Evolutionary conservation across 2,888 invertebrate species (phyloP), one percentile per base, ranked within the genome.

Genomic region (Ornithoptera priamus): DNA sequence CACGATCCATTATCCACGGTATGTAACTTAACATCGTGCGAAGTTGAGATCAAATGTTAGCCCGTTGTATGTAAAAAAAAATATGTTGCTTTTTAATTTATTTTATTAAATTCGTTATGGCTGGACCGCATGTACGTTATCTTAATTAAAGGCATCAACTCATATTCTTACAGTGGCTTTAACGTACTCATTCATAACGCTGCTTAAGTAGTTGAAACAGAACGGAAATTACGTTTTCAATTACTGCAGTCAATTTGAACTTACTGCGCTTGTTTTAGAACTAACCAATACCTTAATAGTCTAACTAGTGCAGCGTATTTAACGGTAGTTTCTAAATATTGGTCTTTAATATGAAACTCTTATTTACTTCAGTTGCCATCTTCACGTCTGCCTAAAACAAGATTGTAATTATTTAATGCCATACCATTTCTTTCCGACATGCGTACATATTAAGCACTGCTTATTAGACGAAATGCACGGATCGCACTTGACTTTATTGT

Each of bases 361-460:
- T 22, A 12, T 18, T 57, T 57, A 57, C 22, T 58, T 58, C 24
- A 53, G n/a, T 53, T 69, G 20, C 50, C 53, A 70, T 62, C 42
- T 36, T 58, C 62, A 70, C 58, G 50, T 1, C n/a, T 18, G 53
- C 57, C 57, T 58, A 10, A 30, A 62, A 56, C 62, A 62, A 3
- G 50, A 53, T 59, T 70, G 15, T 46, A 46, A 46, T 12, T 46
- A 60, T 24, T 63, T 67, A 67, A 59, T 53, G 59, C 62, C 62
- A 62, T 59, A 50, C 17, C 58, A 20, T 70, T 62, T 5, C 63
- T 39, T 67, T 81, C 76, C 78, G 76, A 81, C 79, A 78, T 81
- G 85, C 85, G 82, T 88, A 85, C 81, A 86, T 84, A 87, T 80
- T 77, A n/a, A 87, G 91, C 92, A 92, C 91, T 88, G 92, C 92